Evolutionary conservation across 2,797 vertebrate species (phyloP).

Genomic region (Astyanax mexicanus): DNA sequence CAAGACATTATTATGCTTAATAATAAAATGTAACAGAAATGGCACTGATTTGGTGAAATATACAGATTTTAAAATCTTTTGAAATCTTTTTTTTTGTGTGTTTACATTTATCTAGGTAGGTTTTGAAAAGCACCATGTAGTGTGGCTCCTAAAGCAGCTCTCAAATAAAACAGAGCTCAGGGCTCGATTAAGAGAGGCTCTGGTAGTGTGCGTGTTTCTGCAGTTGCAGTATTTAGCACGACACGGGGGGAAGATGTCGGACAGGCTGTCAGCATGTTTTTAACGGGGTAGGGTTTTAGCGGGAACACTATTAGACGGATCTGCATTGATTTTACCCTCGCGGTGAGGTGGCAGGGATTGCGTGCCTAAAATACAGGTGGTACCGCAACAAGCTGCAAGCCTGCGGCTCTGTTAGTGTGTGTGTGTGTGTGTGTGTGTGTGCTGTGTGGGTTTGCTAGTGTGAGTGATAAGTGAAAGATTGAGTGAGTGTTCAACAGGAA

Average conservation of each 20-base stretch:
- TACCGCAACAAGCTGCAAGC: conserved; percentile 51
- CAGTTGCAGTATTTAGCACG: conserved; percentile 34
- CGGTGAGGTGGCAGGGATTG: conserved; percentile 34
- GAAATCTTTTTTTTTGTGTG: no score
- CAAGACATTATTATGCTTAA: no score
- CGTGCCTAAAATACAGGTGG: conserved; percentile 67
- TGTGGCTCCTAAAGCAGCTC: not conserved
- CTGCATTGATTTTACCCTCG: conserved; percentile 45
- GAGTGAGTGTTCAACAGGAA: not conserved
- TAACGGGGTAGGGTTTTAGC: conserved; percentile 48
- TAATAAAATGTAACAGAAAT: no score
- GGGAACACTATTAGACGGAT: conserved; percentile 48
- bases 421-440: conserved; percentile 56
- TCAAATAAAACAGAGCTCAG: not conserved
- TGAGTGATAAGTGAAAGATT: conserved; percentile 23
- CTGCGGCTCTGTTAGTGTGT: conserved; percentile 60
- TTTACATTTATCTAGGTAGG: no score
- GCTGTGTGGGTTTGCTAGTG: conserved; percentile 58
- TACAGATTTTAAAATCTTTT: no score
- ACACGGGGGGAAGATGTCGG: conserved; percentile 16
- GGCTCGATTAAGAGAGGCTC: not conserved
- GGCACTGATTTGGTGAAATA: no score
- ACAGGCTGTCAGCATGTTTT: conserved; percentile 43
- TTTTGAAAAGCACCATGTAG: not conserved
- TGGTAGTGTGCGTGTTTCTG: conserved; percentile 13